A percentile compares a stretch with the other conserved stretches of the same genome.
These are phyloP conservation scores for Mus spretus DNA, from an alignment of 2,797 vertebrate species.

Conservation along the genomic window DNA sequence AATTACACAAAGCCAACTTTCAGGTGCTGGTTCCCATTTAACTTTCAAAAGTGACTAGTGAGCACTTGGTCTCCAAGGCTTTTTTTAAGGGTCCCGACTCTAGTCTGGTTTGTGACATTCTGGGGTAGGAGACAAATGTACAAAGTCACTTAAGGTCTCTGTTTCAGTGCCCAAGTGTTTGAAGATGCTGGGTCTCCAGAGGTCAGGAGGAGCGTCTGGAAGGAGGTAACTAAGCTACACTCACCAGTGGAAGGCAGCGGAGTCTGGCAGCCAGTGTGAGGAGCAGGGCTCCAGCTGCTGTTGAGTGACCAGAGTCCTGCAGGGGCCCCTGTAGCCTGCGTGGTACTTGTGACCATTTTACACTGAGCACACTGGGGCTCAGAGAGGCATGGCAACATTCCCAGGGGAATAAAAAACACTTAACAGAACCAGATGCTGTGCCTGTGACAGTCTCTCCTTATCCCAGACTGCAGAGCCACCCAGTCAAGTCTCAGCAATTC, in stretches of 20 bases:
- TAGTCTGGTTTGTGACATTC: neutral
- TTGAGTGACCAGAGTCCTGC: neutral
- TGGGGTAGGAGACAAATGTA: neutral
- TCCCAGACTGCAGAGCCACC: neutral
- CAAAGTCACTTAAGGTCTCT: neutral
- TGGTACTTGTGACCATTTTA: no score
- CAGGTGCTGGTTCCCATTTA: neutral
- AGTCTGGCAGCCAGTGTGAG: neutral
- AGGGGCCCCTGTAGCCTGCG: neutral
- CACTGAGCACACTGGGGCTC: neutral
- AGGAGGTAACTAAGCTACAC: neutral
- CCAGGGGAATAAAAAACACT: neutral
- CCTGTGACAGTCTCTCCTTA: neutral
- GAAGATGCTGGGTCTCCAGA: neutral
- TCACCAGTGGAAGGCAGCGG: neutral
- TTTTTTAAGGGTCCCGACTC: neutral
- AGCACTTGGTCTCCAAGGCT: neutral
- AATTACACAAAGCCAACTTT: neutral
- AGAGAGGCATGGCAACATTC: neutral
- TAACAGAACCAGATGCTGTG: neutral
- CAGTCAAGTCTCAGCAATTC: neutral
- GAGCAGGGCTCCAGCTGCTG: no score
- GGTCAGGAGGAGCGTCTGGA: neutral
- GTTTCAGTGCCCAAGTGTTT: neutral
- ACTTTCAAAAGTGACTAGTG: neutral